A percentile compares a stretch with the other conserved stretches of the same genome.
phyloP scores from a whole-genome alignment of 2,113 vertebrate genomes.

The Ptilorrhoa leucosticta region DNA sequence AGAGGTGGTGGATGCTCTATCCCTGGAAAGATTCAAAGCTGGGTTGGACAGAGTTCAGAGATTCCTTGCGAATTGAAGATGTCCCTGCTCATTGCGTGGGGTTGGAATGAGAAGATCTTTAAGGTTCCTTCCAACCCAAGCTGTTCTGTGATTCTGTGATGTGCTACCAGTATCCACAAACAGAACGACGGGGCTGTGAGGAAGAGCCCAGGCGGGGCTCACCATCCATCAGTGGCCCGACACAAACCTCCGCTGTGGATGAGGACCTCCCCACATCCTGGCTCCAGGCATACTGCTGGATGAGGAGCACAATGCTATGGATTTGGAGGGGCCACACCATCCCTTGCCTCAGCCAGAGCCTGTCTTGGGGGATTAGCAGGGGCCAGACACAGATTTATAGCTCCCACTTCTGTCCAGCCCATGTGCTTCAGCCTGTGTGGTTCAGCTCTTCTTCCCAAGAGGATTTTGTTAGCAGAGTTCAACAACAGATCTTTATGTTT shows the following conservation, averaged over 20 bases:
- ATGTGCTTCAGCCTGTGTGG: background rate
- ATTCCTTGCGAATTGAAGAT: background rate
- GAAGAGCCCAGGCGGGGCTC: background rate
- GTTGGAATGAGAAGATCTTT: background rate
- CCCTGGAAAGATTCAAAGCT: background rate
- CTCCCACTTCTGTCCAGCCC: background rate
- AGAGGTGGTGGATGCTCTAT: background rate
- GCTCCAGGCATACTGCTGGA: background rate
- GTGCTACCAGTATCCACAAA: background rate
- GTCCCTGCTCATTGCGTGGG: background rate
- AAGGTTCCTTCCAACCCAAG: background rate
- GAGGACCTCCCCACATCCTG: background rate
- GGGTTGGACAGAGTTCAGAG: background rate
- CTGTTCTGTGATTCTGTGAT: background rate
- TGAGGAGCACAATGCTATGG: background rate
- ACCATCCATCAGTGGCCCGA: background rate
- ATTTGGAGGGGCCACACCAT: fast-evolving
- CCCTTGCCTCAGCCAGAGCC: background rate
- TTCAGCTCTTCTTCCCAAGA: background rate
- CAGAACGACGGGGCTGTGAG: background rate
- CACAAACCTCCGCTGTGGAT: background rate
- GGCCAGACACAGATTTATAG: background rate
- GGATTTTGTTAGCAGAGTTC: background rate
- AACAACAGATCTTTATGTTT: background rate
- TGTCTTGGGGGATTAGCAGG: background rate